Conservation (phyloP, 2,113 vertebrate genomes). For the Pluvianellus socialis region DNA sequence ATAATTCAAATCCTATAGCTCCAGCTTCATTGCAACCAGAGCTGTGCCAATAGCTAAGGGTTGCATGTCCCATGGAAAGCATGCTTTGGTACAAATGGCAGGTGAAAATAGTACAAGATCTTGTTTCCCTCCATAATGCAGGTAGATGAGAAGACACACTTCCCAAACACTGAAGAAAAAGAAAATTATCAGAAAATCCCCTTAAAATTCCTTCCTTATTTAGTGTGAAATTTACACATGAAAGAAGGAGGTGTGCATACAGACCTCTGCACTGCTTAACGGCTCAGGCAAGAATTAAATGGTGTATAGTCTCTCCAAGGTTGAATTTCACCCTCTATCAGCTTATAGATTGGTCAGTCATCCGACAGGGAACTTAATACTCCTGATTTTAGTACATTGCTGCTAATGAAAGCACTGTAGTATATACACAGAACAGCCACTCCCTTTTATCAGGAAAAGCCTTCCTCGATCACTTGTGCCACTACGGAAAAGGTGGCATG, state of each 20-base stretch:
- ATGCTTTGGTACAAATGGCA: rapidly evolving
- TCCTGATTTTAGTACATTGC: not conserved
- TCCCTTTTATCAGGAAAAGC: not conserved
- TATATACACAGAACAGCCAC: not conserved
- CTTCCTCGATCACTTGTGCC: not conserved
- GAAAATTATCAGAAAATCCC: not conserved
- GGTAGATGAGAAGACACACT: not conserved
- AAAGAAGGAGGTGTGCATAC: not conserved
- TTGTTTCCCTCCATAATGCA: not conserved
- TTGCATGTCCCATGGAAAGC: not conserved
- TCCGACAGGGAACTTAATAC: not conserved
- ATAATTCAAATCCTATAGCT: not conserved
- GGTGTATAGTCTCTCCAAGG: not conserved
- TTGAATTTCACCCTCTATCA: slow-evolving; percentile 40
- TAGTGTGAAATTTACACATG: not conserved
- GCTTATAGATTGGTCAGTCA: slow-evolving; percentile 29
- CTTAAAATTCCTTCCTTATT: not conserved
- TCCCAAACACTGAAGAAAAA: not conserved
- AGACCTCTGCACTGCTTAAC: not conserved
- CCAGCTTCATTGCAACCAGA: not conserved
- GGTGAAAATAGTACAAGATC: not conserved
- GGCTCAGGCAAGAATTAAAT: not conserved
- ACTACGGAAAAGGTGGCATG: slow-evolving; percentile 2
- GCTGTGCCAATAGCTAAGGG: not conserved
- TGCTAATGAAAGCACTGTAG: not conserved